A percentile compares a stretch with the other conserved stretches of the same genome.
Conservation (phyloP, 53 echinoderm and acorn worm genomes). For the Holothuria scabra region DNA sequence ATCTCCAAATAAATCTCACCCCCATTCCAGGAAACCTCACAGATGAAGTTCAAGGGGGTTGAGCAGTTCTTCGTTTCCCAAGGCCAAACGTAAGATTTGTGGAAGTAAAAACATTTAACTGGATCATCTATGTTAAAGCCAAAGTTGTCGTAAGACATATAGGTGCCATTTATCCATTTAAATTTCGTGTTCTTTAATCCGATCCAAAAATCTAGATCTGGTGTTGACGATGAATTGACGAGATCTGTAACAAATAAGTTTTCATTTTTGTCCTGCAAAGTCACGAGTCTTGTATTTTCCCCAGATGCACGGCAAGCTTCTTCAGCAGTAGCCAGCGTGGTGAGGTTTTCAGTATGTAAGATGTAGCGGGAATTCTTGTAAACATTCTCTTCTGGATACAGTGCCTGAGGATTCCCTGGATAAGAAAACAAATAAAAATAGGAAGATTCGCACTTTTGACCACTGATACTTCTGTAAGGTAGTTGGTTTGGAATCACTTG, state of each 20-base stretch:
- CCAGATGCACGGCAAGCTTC: neutral
- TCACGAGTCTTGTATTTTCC: neutral
- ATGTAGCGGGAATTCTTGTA: neutral
- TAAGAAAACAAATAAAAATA: too few relatives aligned
- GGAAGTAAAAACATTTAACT: neutral
- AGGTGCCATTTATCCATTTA: neutral
- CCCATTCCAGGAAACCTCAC: neutral
- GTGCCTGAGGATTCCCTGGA: too few relatives aligned
- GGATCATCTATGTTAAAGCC: neutral
- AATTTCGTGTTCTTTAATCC: slow-evolving; percentile 5
- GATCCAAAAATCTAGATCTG: neutral
- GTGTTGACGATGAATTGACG: neutral
- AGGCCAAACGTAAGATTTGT: neutral
- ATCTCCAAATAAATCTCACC: too few relatives aligned
- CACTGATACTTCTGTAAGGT: too few relatives aligned
- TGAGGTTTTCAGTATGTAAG: neutral
- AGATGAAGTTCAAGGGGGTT: neutral
- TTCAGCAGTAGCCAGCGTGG: neutral
- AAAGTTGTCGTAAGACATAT: neutral
- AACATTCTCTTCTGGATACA: too few relatives aligned
- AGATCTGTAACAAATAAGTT: neutral
- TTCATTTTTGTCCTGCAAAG: neutral
- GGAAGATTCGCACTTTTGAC: too few relatives aligned
- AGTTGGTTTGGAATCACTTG: too few relatives aligned
- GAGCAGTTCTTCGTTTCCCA: neutral